Percentiles rank a stretch among this genome's conserved stretches.
phyloP scores from a whole-genome alignment of 2,888 invertebrate species.

The Lamproptera curius region DNA sequence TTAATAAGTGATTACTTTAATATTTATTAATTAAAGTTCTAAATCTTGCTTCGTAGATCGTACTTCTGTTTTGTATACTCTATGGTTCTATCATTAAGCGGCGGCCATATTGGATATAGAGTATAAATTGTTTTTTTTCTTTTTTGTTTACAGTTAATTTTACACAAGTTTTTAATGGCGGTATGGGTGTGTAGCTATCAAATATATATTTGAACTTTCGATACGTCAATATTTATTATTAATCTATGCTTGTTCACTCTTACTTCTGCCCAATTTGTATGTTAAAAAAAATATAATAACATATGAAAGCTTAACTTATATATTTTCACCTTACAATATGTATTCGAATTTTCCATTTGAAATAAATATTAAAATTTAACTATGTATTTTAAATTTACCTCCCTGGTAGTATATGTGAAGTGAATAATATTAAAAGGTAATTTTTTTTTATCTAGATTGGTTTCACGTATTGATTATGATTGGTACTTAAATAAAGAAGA shows the following conservation, averaged over 20 bases:
- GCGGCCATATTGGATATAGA: constrained; percentile 11
- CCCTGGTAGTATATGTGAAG: too few species aligned
- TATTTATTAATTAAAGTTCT: too few species aligned
- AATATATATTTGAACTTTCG: constrained; percentile 26
- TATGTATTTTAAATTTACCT: too few species aligned
- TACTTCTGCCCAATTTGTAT: constrained; percentile 31
- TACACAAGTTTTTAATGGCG: constrained; percentile 57
- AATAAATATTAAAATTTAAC: too few species aligned
- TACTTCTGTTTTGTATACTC: too few species aligned
- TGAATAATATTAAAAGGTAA: too few species aligned
- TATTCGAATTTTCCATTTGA: neutral
- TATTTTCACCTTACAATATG: neutral
- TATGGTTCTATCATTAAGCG: too few species aligned
- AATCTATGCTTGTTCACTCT: constrained; percentile 33
- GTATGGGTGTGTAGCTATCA: constrained; percentile 67
- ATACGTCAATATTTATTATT: constrained; percentile 36
- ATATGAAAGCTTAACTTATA: neutral
- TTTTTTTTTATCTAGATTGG: too few species aligned
- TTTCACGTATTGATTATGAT: too few species aligned
- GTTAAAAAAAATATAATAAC: constrained; percentile 30
- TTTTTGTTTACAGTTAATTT: constrained; percentile 72
- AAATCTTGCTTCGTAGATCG: too few species aligned
- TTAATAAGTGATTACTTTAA: too few species aligned
- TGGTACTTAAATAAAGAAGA: too few species aligned
- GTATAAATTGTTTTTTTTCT: constrained; percentile 46